Evolutionary conservation across 2,888 invertebrate genomes (phyloP).

Genomic region (Drosophila testacea): DNA sequence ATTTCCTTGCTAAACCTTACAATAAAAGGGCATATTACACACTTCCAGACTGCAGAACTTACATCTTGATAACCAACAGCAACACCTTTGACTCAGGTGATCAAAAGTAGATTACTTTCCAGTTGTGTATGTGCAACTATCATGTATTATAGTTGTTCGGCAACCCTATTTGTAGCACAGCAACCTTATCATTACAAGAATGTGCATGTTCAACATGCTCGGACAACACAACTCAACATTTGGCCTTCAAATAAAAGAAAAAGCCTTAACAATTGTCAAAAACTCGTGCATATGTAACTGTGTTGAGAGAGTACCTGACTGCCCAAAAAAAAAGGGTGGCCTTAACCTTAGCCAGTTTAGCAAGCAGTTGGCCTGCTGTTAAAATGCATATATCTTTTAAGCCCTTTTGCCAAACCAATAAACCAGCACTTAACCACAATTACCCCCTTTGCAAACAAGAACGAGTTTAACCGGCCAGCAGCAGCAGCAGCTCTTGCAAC

Average conservation of each 20-base stretch:
- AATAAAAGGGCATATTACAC: too few relatives aligned
- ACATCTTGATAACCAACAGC: too few relatives aligned
- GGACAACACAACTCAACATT: slow-evolving; percentile 23
- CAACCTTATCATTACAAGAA: slow-evolving; percentile 54
- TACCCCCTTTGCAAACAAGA: slow-evolving; percentile 76
- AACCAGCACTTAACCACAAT: slow-evolving; percentile 82
- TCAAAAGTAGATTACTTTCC: slow-evolving; percentile 20
- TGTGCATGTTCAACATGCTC: slow-evolving; percentile 56
- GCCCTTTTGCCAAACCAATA: slow-evolving; percentile 79
- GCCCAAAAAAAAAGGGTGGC: slow-evolving; percentile 51
- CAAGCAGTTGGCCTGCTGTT: slow-evolving; percentile 42
- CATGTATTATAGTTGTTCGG: slow-evolving; percentile 10
- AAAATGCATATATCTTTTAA: slow-evolving; percentile 73
- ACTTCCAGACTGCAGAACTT: too few relatives aligned
- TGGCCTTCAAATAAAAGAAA: slow-evolving; percentile 9
- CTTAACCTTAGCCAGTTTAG: slow-evolving; percentile 63
- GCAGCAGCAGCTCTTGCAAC: slow-evolving; percentile 55
- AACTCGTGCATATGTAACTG: slow-evolving; percentile 16
- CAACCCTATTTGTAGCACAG: slow-evolving; percentile 14
- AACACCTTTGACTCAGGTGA: background rate
- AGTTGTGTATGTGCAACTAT: background rate
- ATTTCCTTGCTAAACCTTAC: too few relatives aligned
- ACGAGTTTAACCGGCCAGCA: slow-evolving; percentile 42
- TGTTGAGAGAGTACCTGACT: slow-evolving; percentile 1
- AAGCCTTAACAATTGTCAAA: slow-evolving; percentile 49